Evolutionary conservation across 2,797 vertebrate species (phyloP), one percentile per base, ranked within the genome.

Genomic region (Melanogrammus aeglefinus): DNA sequence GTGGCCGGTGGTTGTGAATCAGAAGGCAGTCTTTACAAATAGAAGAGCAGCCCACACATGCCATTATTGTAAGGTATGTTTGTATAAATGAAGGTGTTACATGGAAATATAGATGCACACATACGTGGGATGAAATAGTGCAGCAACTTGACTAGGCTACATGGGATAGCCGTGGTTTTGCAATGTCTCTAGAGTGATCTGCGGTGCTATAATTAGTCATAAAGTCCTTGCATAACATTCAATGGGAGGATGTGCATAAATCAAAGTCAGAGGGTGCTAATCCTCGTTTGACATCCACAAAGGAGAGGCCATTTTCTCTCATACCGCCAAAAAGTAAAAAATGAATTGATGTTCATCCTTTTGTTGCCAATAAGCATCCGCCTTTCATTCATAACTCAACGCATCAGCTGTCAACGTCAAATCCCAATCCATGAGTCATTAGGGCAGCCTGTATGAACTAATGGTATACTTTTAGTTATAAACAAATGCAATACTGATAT

Each of bases 171-270:
- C 73, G 74, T 80, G 82, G 39, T 47, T 84, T 83, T 77, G 82
- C 76, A 76, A 29, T 79, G 80, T 84, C 80, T 86, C 81, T 72
- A 27, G n/a, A 3, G 75, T 78, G 76, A 86, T 89, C 78, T 86
- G 76, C 76, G 70, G 72, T 84, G 79, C 88, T 90, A 87, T 88
- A 88, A 93, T 92, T 88, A 91, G 85, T 77, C 81, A 86, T 75
- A 86, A 84, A 86, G 86, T 81, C 78, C 79, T 86, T 80, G 86
- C 81, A 74, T 87, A 77, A 85, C 87, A 90, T 88, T 90, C 86
- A 92, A 88, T 85, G 83, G 88, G 82, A 81, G 83, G 88, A 92
- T 90, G 87, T 90, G 85, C 87, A 92, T 91, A 88, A 88, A 89
- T 89, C 88, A 84, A 70, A 88, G 82, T 88, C 79, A 76, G 80